Conservation (phyloP, 2,888 invertebrate species). For the Cosmia trapezina region DNA sequence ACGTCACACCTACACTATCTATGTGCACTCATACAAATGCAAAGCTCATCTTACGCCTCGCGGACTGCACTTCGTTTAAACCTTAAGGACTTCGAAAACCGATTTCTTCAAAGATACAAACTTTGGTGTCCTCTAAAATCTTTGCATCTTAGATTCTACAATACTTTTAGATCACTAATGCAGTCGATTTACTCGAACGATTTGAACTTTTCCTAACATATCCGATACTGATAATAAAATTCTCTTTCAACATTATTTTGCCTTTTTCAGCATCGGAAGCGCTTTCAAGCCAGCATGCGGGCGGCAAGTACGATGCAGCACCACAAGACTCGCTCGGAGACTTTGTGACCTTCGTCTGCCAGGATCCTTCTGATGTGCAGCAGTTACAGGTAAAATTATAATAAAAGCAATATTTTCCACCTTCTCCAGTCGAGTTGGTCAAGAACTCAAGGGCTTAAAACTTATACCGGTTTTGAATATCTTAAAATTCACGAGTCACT, state of each 20-base stretch:
- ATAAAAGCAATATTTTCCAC: neutral
- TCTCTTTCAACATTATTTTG: conserved; percentile 4
- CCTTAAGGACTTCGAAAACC: neutral
- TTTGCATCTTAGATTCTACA: neutral
- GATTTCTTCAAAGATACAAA: neutral
- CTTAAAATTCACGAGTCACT: too few relatives aligned
- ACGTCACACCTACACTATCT: too few relatives aligned
- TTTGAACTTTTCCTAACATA: neutral
- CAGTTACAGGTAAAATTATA: conserved; percentile 91
- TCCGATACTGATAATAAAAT: neutral
- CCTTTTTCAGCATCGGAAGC: conserved; percentile 78
- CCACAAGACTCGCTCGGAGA: conserved; percentile 98
- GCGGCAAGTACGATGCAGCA: conserved; percentile 92
- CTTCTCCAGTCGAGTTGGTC: neutral
- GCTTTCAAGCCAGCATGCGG: conserved; percentile 81
- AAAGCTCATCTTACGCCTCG: too few relatives aligned
- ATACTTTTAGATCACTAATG: neutral
- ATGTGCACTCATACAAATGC: too few relatives aligned
- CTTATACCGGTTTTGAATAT: too few relatives aligned
- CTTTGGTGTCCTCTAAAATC: neutral
- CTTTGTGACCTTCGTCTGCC: conserved; percentile 99
- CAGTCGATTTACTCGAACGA: neutral
- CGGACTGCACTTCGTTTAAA: neutral
- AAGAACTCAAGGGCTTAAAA: neutral
- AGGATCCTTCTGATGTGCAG: conserved; percentile 95